These are phyloP conservation scores for Holacanthella duospinosa DNA, from an alignment of 2,888 invertebrate genomes.

Conservation along the genomic window DNA sequence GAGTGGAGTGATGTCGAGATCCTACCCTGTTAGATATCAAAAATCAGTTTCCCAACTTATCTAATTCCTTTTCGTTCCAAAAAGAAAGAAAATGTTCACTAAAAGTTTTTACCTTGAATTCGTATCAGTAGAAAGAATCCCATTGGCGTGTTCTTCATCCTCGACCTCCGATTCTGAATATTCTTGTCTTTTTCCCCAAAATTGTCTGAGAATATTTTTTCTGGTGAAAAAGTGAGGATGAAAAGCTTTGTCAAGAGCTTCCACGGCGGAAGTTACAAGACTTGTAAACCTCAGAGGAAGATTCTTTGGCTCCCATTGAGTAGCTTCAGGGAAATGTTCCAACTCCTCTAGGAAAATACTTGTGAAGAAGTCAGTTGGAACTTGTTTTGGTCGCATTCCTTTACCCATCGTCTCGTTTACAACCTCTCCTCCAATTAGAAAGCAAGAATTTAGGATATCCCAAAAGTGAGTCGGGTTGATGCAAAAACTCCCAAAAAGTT, in stretches of 20 bases:
- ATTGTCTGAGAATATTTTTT: constrained; percentile 28
- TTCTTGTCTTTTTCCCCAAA: constrained; percentile 17
- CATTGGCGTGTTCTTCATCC: too few relatives aligned
- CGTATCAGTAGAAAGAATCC: too few relatives aligned
- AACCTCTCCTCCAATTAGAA: constrained; percentile 26
- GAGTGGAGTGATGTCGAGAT: background rate
- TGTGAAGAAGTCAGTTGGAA: constrained; percentile 21
- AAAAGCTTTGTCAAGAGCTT: constrained; percentile 31
- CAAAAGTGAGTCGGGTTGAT: constrained; percentile 28
- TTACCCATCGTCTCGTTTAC: constrained; percentile 12
- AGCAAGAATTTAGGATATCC: constrained; percentile 28
- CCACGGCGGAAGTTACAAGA: constrained; percentile 24
- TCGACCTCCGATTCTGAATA: background rate
- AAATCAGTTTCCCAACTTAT: background rate
- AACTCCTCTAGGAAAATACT: constrained; percentile 32
- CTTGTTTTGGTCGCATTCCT: too few relatives aligned
- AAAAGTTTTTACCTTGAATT: too few relatives aligned
- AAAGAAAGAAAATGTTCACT: too few relatives aligned
- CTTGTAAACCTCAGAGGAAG: constrained; percentile 26
- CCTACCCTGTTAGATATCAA: too few relatives aligned
- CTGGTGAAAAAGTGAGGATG: constrained; percentile 33
- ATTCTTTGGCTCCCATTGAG: constrained; percentile 32
- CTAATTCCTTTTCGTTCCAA: background rate
- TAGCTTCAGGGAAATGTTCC: constrained; percentile 25
- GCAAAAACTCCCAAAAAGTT: constrained; percentile 27